Evolutionary conservation across 2,113 vertebrate species (phyloP).

Genomic region (Sterna hirundo): DNA sequence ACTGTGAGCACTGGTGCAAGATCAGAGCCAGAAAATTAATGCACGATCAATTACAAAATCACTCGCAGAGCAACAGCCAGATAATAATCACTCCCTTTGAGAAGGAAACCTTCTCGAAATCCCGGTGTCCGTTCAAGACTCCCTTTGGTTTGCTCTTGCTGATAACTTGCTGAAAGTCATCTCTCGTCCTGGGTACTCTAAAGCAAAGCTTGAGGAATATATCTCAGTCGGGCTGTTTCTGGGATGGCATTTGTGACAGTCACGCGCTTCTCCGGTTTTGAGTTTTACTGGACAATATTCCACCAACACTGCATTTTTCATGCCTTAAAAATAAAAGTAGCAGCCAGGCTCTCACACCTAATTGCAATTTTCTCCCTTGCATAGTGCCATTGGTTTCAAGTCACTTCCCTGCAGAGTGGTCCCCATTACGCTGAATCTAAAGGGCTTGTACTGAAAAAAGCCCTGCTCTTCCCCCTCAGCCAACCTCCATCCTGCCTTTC

Average conservation of each 20-base stretch:
- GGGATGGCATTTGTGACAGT: neutral
- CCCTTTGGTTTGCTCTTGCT: neutral
- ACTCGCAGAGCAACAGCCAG: neutral
- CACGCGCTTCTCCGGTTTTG: fast-evolving
- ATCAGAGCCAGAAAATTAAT: slow-evolving; percentile 20
- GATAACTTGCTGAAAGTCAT: neutral
- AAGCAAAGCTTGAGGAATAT: neutral
- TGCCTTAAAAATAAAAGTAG: neutral
- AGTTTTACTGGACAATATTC: neutral
- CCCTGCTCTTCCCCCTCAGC: neutral
- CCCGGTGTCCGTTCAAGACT: neutral
- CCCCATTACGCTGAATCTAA: neutral
- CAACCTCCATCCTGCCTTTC: neutral
- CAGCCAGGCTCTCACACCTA: neutral
- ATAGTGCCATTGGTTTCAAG: neutral
- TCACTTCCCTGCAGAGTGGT: neutral
- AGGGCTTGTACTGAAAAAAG: neutral
- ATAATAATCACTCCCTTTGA: neutral
- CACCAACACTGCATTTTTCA: neutral
- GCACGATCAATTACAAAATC: slow-evolving; percentile 39
- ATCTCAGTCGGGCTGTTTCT: neutral
- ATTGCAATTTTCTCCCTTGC: neutral
- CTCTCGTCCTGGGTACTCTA: neutral
- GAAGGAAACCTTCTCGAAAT: neutral
- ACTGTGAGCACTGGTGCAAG: neutral